Conservation (phyloP, 2,113 vertebrate genomes). For the Picathartes gymnocephalus region DNA sequence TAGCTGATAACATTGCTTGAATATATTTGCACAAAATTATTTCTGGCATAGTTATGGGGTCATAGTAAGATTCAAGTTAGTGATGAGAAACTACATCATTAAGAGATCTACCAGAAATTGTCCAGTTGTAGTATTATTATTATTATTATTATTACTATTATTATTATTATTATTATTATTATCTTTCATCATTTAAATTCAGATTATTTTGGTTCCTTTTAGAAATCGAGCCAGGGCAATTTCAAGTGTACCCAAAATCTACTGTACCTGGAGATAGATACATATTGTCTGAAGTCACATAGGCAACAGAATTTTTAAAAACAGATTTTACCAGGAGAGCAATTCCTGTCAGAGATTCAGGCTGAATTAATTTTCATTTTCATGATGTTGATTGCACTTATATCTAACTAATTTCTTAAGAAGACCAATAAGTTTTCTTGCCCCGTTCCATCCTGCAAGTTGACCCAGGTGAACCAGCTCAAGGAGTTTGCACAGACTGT, state of each 20-base stretch:
- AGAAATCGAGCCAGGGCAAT: background rate
- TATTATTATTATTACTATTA: too few relatives aligned
- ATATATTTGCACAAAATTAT: background rate
- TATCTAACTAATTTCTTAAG: background rate
- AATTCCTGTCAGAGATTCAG: background rate
- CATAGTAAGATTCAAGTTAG: background rate
- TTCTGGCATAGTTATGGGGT: background rate
- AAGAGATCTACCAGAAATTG: background rate
- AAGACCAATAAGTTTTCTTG: background rate
- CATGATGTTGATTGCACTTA: background rate
- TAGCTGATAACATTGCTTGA: slow-evolving; percentile 1
- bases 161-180: background rate
- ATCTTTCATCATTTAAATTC: background rate
- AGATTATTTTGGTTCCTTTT: background rate
- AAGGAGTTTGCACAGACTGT: background rate
- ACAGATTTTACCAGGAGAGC: background rate
- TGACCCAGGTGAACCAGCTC: background rate
- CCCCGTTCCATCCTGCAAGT: background rate
- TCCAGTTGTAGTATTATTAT: too few relatives aligned
- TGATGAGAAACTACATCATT: background rate
- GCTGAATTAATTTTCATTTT: background rate
- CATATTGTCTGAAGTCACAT: background rate
- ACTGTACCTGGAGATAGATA: background rate
- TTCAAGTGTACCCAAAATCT: background rate
- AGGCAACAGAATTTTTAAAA: background rate